Evolutionary conservation across 2,113 vertebrate species (phyloP).

Genomic region (Chloropsis cyanopogon): DNA sequence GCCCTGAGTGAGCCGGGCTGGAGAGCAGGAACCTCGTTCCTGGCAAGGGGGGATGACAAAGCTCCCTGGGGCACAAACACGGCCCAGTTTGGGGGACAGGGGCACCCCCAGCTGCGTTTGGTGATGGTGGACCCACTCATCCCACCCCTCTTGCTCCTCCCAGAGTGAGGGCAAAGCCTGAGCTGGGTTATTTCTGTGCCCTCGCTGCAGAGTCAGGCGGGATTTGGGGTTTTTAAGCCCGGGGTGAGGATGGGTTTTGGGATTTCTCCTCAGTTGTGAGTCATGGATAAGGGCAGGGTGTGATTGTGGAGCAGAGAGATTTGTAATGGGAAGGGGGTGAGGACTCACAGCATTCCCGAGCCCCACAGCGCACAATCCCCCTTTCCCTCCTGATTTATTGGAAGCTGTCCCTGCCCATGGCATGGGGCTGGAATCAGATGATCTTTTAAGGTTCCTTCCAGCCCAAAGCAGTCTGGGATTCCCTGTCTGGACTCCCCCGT

Average conservation of each 20-base stretch:
- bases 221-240: neutral
- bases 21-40: neutral
- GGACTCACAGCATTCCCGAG: neutral
- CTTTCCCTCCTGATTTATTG: no score
- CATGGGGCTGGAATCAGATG: neutral
- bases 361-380: no score
- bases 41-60: neutral
- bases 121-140: rapidly evolving
- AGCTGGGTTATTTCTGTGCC: rapidly evolving
- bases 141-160: neutral
- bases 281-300: rapidly evolving
- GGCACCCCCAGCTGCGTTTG: neutral
- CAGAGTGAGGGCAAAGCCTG: rapidly evolving
- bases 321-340: neutral
- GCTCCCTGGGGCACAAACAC: neutral
- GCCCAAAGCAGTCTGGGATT: neutral
- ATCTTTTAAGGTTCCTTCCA: neutral
- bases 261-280: neutral
- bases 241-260: neutral
- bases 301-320: neutral
- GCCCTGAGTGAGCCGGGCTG: neutral
- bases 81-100: rapidly evolving
- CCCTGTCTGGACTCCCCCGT: rapidly evolving
- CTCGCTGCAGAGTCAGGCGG: neutral
- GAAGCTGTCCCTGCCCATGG: neutral